Percentiles rank a stretch among this genome's conserved stretches.
These are phyloP conservation scores for Apogon talboti DNA, from an alignment of 2,797 vertebrate genomes.

Conservation along the genomic window DNA sequence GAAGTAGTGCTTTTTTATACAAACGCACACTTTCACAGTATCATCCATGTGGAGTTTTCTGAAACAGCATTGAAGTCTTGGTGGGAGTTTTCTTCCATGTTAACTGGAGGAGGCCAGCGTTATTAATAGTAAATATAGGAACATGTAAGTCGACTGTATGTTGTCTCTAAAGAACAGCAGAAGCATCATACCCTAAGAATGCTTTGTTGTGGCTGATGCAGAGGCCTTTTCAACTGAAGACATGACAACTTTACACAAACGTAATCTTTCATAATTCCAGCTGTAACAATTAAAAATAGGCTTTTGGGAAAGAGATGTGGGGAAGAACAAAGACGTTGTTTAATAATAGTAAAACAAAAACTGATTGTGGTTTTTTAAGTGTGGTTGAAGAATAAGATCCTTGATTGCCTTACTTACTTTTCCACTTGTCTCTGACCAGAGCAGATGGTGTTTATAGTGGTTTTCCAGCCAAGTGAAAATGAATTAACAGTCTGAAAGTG, in stretches of 20 bases:
- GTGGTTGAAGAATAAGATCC: background rate
- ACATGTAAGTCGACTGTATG: conserved; percentile 25
- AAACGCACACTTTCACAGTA: background rate
- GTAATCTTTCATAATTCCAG: conserved; percentile 6
- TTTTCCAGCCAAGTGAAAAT: too few relatives aligned
- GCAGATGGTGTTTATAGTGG: background rate
- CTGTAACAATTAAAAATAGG: conserved; percentile 8
- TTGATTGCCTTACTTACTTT: background rate
- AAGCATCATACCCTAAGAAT: conserved; percentile 28
- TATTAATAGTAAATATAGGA: conserved; percentile 24
- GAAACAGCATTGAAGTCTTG: background rate
- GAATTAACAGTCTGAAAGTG: too few relatives aligned
- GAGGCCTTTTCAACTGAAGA: conserved; percentile 14
- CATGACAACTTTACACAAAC: background rate
- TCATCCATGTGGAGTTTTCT: background rate
- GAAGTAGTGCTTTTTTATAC: background rate
- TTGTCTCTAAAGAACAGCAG: conserved; percentile 15
- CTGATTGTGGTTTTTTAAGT: background rate
- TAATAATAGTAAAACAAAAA: conserved; percentile 16
- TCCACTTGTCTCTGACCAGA: background rate
- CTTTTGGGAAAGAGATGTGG: conserved; percentile 11
- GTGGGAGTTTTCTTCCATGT: conserved; percentile 2
- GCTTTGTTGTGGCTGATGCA: conserved; percentile 43
- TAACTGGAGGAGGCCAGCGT: background rate
- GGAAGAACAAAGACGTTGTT: conserved; percentile 10